Conservation (phyloP, 2,888 invertebrate genomes). For the Zhuqinia jingwanae region DNA sequence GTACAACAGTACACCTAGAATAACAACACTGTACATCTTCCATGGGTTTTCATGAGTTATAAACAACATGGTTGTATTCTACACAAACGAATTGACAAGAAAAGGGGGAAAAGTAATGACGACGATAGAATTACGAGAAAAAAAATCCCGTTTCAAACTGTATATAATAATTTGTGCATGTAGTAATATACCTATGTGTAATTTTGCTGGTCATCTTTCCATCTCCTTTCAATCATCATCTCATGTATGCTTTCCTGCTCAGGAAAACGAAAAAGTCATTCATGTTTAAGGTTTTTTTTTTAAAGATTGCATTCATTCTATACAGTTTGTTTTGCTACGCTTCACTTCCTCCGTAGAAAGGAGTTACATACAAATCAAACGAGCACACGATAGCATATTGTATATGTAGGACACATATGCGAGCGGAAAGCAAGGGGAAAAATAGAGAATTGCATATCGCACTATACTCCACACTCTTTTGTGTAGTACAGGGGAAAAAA, state of each 20-base stretch:
- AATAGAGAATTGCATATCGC: not conserved
- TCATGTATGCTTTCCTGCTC: too few species aligned
- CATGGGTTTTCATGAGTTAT: too few species aligned
- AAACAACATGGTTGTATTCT: too few species aligned
- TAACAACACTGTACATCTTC: too few species aligned
- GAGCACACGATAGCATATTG: not conserved
- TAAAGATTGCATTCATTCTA: constrained; percentile 41
- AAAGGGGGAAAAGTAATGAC: not conserved
- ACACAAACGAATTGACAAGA: not conserved
- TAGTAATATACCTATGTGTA: constrained; percentile 23
- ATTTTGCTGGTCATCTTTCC: constrained; percentile 17
- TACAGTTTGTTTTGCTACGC: constrained; percentile 39
- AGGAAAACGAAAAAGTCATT: not conserved
- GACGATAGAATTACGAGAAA: not conserved
- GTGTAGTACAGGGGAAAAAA: constrained; percentile 33
- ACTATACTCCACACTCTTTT: not conserved
- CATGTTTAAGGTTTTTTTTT: constrained; percentile 38
- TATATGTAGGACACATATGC: constrained; percentile 42
- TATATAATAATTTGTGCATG: not conserved
- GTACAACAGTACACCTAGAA: too few species aligned
- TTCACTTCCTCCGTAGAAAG: constrained; percentile 42
- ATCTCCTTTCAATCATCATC: not conserved
- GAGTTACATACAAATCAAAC: not conserved
- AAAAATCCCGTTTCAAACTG: not conserved
- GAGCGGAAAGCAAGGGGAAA: constrained; percentile 20